Evolutionary conservation across 2,113 vertebrate genomes (phyloP).

Genomic region (Chaenogobius annularis): DNA sequence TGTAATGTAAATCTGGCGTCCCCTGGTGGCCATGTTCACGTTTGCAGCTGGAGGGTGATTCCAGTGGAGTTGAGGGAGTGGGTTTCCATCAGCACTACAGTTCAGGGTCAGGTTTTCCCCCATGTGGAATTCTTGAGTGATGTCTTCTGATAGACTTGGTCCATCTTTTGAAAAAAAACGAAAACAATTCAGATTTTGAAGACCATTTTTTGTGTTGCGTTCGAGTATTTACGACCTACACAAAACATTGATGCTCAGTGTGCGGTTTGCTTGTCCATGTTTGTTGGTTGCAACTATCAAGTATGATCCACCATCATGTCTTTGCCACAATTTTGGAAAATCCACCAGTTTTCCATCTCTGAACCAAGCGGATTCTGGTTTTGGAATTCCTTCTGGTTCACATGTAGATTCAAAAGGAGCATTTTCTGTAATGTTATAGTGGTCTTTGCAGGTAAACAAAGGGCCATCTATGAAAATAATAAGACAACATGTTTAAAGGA

Average conservation of each 20-base stretch:
- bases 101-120: constrained; percentile 36
- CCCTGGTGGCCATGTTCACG: constrained; percentile 3
- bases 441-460: constrained; percentile 17
- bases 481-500: not conserved
- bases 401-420: not conserved
- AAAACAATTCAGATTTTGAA: not conserved
- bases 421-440: constrained; percentile 3
- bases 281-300: constrained; percentile 36
- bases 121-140: accelerated
- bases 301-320: constrained; percentile 42
- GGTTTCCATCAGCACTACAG: constrained; percentile 62
- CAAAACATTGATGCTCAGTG: constrained; percentile 27
- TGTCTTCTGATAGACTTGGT: constrained; percentile 8
- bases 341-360: constrained; percentile 9
- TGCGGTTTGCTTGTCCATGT: constrained; percentile 29
- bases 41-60: not conserved
- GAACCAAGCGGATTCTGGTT: constrained; percentile 16
- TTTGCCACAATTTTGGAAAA: not conserved
- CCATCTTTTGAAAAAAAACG: constrained; percentile 44
- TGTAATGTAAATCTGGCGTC: constrained; percentile 32
- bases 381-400: constrained; percentile 36
- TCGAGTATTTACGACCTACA: constrained; percentile 41
- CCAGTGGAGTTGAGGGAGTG: constrained; percentile 37
- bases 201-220: not conserved
- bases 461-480: constrained; percentile 47